Conservation (phyloP, 1,140 invertebrate species). For the Caerostris darwini region DNA sequence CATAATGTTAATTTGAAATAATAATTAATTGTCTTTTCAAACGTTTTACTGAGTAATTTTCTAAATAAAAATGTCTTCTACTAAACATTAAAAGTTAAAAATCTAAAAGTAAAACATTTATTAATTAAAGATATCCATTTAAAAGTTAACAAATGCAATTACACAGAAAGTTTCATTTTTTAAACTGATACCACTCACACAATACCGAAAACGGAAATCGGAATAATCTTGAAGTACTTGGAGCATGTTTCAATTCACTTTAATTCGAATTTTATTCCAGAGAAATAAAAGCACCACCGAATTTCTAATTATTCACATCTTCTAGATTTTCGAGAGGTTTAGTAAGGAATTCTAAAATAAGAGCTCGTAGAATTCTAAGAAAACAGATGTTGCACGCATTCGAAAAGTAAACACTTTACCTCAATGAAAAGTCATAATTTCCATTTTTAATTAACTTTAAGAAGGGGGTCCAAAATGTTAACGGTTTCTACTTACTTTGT, state of each 20-base stretch:
- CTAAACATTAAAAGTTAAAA: no score
- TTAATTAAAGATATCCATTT: not conserved
- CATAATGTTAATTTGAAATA: no score
- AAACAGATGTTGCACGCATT: not conserved
- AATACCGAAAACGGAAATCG: not conserved
- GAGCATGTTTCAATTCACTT: not conserved
- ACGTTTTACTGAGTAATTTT: no score
- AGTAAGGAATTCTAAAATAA: constrained; percentile 30
- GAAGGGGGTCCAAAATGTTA: not conserved
- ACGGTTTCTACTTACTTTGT: not conserved
- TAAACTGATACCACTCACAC: not conserved
- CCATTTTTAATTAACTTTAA: constrained; percentile 49
- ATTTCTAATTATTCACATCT: constrained; percentile 17
- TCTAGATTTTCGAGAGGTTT: not conserved
- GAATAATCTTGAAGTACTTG: not conserved
- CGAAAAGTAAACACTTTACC: constrained; percentile 2
- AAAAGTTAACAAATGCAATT: not conserved
- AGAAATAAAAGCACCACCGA: not conserved
- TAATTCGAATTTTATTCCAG: not conserved
- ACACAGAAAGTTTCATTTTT: not conserved
- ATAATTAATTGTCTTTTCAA: no score
- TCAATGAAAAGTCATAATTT: constrained; percentile 29
- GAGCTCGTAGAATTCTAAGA: not conserved
- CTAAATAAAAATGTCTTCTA: no score
- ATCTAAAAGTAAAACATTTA: no score